Evolutionary conservation across 2,113 vertebrate species (phyloP).

Genomic region (Salvator merianae): DNA sequence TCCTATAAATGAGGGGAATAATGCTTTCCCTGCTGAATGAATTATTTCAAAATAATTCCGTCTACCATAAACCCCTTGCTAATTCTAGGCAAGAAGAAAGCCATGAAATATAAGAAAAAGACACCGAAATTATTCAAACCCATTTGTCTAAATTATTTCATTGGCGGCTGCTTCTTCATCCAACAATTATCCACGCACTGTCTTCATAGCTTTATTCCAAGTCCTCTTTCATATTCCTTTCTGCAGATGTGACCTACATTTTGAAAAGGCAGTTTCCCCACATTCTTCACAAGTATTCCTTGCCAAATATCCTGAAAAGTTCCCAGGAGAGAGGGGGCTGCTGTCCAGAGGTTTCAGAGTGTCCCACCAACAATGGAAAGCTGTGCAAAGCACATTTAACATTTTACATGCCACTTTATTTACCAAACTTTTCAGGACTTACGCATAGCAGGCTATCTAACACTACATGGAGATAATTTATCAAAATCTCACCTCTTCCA

Average conservation of each 20-base stretch:
- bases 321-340: background rate
- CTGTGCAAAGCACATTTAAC: background rate
- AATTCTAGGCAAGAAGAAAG: background rate
- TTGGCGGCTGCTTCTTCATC: background rate
- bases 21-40: background rate
- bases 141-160: background rate
- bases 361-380: background rate
- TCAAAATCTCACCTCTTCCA: background rate
- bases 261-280: background rate
- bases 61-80: background rate
- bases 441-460: background rate
- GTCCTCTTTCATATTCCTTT: background rate
- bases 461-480: background rate
- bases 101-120: background rate
- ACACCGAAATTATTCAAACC: background rate
- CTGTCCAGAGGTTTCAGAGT: background rate
- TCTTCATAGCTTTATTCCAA: background rate
- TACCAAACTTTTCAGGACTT: background rate
- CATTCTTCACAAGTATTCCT: background rate
- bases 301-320: background rate
- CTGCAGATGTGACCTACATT: background rate
- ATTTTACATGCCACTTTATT: background rate
- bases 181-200: background rate
- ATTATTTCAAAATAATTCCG: background rate
- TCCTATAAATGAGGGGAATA: too few relatives aligned